These are phyloP conservation scores for Tolmerus cingulatus DNA, from an alignment of 2,888 invertebrate genomes.

Conservation along the genomic window DNA sequence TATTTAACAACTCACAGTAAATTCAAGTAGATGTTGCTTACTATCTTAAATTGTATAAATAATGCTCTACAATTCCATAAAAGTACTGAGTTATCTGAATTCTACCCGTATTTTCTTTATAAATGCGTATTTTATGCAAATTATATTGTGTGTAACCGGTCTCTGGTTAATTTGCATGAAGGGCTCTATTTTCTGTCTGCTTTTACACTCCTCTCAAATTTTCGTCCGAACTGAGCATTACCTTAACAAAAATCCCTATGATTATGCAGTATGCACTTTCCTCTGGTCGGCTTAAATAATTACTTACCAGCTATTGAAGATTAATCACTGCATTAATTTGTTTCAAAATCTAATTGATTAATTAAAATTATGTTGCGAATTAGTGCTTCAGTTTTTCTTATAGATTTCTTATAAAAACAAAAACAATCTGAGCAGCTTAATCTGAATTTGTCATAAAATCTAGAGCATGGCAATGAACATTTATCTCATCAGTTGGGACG, in stretches of 20 bases:
- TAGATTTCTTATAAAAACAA: not conserved
- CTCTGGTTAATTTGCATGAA: not conserved
- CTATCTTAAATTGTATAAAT: not conserved
- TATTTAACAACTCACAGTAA: not conserved
- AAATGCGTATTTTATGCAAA: not conserved
- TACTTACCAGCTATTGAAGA: not conserved
- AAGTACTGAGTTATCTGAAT: not conserved
- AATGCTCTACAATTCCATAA: not conserved
- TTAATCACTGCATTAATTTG: not conserved
- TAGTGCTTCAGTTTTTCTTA: not conserved
- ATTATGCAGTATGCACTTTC: not conserved
- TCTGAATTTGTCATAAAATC: not conserved
- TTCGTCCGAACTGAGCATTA: not conserved
- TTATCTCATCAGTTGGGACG: not conserved
- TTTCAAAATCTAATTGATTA: no score
- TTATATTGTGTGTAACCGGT: not conserved
- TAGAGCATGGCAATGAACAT: not conserved
- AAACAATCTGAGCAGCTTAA: no score
- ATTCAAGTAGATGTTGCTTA: not conserved
- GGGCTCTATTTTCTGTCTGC: not conserved
- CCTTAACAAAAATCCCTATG: not conserved
- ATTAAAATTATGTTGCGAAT: no score
- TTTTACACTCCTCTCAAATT: not conserved
- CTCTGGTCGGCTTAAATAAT: not conserved
- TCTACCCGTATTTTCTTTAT: not conserved